phyloP scores from a whole-genome alignment of 2,113 vertebrate genomes.

The Coracopsis vasa region DNA sequence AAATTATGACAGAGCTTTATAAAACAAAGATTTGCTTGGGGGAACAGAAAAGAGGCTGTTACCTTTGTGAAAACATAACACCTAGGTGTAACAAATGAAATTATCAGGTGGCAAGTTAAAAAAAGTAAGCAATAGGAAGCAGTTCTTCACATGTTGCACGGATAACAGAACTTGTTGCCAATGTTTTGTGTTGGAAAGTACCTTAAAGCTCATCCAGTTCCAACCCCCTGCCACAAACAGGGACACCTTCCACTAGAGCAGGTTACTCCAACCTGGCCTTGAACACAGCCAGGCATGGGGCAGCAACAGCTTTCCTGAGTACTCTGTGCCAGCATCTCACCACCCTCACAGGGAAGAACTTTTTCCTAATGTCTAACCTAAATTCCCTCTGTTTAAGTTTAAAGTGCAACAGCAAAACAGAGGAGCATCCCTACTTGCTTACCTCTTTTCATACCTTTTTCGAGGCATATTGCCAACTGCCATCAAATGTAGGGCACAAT shows the following conservation, averaged over 20 bases:
- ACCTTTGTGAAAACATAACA: background rate
- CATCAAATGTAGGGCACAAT: rapidly evolving
- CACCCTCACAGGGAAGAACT: background rate
- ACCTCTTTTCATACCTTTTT: background rate
- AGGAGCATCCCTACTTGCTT: background rate
- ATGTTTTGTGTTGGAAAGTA: background rate
- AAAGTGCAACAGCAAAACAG: background rate
- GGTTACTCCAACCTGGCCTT: background rate
- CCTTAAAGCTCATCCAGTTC: background rate
- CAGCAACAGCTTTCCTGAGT: background rate
- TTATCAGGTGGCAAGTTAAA: background rate
- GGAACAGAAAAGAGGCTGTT: background rate
- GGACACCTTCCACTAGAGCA: background rate
- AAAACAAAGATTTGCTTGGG: background rate
- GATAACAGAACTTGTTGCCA: background rate
- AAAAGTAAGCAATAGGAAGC: background rate
- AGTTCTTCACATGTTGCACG: background rate
- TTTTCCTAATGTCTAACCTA: background rate
- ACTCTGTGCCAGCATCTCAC: background rate
- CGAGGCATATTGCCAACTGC: rapidly evolving
- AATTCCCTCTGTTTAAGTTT: background rate
- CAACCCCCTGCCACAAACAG: background rate
- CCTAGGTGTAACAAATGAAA: background rate
- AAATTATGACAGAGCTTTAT: background rate
- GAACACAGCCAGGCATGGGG: background rate